These are phyloP conservation scores for Conistra vaccinii DNA, from an alignment of 2,888 invertebrate genomes.

Conservation along the genomic window DNA sequence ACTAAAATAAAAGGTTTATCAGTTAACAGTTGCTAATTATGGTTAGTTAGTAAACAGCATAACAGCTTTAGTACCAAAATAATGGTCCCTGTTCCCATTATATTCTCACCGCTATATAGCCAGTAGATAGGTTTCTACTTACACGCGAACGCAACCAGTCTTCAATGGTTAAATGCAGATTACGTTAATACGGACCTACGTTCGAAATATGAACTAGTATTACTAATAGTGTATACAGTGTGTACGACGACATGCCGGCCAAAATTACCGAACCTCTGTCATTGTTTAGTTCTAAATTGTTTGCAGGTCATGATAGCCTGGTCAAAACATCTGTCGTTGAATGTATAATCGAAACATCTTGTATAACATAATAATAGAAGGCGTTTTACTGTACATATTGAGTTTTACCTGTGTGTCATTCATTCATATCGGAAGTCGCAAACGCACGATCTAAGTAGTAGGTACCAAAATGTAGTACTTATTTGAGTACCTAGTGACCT, in stretches of 20 bases:
- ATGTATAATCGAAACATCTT: slow-evolving; percentile 37
- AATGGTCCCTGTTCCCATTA: neutral
- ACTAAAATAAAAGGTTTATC: neutral
- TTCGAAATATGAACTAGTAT: slow-evolving; percentile 13
- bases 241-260: neutral
- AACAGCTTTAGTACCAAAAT: neutral
- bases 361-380: slow-evolving; percentile 35
- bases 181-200: neutral
- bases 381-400: slow-evolving; percentile 12
- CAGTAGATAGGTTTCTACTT: too few species aligned
- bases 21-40: neutral
- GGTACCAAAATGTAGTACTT: neutral
- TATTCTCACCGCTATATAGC: neutral
- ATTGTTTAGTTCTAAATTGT: neutral
- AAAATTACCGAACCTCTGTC: neutral
- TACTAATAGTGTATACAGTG: neutral
- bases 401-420: neutral
- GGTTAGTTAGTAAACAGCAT: neutral
- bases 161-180: neutral
- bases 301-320: slow-evolving; percentile 1
- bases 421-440: slow-evolving; percentile 38
- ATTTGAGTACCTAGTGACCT: neutral
- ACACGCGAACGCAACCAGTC: neutral
- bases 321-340: slow-evolving; percentile 39
- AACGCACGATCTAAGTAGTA: neutral